Base-by-base conservation (phyloP, 2,888 invertebrate genomes). In the Strigamia transsilvanica region DNA sequence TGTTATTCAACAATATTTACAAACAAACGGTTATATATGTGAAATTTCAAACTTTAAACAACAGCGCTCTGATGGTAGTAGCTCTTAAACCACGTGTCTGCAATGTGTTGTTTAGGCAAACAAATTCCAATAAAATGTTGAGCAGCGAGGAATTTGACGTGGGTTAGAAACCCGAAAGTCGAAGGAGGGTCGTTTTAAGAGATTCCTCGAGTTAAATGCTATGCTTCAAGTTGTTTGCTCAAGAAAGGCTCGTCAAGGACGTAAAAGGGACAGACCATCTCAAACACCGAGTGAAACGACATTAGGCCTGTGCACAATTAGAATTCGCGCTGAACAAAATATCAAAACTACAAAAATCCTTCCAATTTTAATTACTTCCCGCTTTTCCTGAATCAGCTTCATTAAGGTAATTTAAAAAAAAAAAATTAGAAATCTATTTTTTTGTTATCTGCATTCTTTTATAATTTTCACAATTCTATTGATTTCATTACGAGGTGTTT, bases 191-290 rank as follows among this genome's bases (percentile, higher is more conserved):
- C 46, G 46, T 46, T 46, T 46, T 46, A 66, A 23, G 21, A 66
- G 61, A 23, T 18, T 66, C 61, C 61, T 66, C 61, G 23, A 66
- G 61, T 66, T 66, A 66, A 66, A 66, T 12, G 61, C 21, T 5
- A 9, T 23, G 61, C 21, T 66, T 66, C 61, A 66, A 66, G 61
- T 66, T 66, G 61, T 66, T 66, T 66, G 61, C 23, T 66, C 21
- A 66, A 66, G 61, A 66, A 66, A 66, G 61, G 21, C 61, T 66
- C 23, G 61, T 66, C 61, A 66, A 66, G 61, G 61, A 38, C 38
- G 38, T 2, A 38, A n/a, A 38, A 38, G 6, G 38, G 6, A 66
- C 61, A 66, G 23, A 23, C 61, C 23, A 66, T 21, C 23, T 18
- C 61, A 66, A 66, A 66, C 61, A 66, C 9, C 12, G 61, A 66